Percentiles rank a stretch among this genome's conserved stretches.
These are phyloP conservation scores for Polia nebulosa DNA, from an alignment of 2,888 invertebrate genomes.

Conservation along the genomic window DNA sequence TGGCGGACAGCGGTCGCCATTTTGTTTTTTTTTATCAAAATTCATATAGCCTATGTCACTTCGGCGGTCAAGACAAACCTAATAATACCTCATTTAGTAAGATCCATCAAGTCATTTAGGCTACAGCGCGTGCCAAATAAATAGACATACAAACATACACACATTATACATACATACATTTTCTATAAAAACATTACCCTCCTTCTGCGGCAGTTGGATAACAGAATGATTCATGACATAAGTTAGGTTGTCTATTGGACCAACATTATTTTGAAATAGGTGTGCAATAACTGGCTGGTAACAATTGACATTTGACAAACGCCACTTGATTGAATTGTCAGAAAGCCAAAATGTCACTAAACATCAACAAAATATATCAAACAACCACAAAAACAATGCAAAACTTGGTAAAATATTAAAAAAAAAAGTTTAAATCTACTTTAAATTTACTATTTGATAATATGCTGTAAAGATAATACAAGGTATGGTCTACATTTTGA, in stretches of 20 bases:
- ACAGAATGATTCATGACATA: slow-evolving; percentile 23
- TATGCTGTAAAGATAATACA: slow-evolving; percentile 27
- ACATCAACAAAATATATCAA: slow-evolving; percentile 20
- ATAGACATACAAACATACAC: too few relatives aligned
- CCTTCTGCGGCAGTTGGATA: too few relatives aligned
- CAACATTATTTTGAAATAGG: slow-evolving; percentile 15
- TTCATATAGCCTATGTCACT: too few relatives aligned
- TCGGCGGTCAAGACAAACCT: too few relatives aligned
- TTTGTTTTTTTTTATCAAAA: too few relatives aligned
- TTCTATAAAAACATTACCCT: too few relatives aligned
- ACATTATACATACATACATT: too few relatives aligned
- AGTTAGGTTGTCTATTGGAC: slow-evolving; percentile 19
- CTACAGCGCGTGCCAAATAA: too few relatives aligned
- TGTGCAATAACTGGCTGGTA: slow-evolving; percentile 41
- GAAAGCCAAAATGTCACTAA: slow-evolving; percentile 27
- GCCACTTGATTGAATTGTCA: slow-evolving; percentile 38
- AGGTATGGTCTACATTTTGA: slow-evolving; percentile 44
- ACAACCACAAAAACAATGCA: slow-evolving; percentile 21
- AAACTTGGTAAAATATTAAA: neutral
- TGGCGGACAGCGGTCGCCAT: too few relatives aligned
- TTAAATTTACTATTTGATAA: neutral
- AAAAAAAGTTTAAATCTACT: neutral
- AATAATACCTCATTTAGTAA: too few relatives aligned
- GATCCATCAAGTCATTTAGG: too few relatives aligned
- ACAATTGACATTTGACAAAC: slow-evolving; percentile 36